Base-by-base conservation (phyloP, 2,888 invertebrate genomes). In the Pollenia griseotomentosa region DNA sequence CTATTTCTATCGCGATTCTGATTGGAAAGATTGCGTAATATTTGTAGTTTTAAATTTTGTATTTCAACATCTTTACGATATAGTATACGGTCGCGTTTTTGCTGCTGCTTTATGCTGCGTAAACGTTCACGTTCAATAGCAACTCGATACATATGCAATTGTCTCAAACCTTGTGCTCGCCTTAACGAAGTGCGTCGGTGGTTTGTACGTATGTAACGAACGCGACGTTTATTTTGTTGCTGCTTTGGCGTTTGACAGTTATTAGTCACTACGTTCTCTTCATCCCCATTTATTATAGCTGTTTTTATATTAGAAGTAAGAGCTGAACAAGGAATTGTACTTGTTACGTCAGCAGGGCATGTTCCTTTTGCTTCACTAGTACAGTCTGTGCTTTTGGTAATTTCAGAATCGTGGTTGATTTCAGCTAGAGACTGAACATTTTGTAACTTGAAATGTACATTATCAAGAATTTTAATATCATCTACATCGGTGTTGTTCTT, bases 41-140 rank as follows among this genome's bases (percentile, higher is more conserved):
- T 88, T 79, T 88, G 75, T 44, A 89, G 44, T 74, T 89, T 89
- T n/a, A 89, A 75, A 53, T 89, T 89, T 79, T 88, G 89, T 66
- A 89, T 88, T 75, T 88, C 83, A 46, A 89, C 59, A 42, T 89
- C 89, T 65, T 89, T 88, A 9, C 73, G 88, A 42, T 88, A 87
- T 12, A 89, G 73, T n/a, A 88, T 65, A 6, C 84, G 77, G 59
- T 89, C 88, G 14, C 88, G 89, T 65, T 85, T 88, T 44, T 88
- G 87, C 46, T 89, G 89, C 33, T 86, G 14, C 11, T 83, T 81
- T 14, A 89, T 61, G 6, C 59, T 82, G 33, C 77, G 84, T 46
- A 89, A 61, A 10, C 88, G 88, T 78, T 88, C 88, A 2, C 88
- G 86, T 51, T 88, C 89, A 44, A 88, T 83, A 12, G 88, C 88